Conservation (phyloP, 1,140 invertebrate species). For the Bombus ignitus region DNA sequence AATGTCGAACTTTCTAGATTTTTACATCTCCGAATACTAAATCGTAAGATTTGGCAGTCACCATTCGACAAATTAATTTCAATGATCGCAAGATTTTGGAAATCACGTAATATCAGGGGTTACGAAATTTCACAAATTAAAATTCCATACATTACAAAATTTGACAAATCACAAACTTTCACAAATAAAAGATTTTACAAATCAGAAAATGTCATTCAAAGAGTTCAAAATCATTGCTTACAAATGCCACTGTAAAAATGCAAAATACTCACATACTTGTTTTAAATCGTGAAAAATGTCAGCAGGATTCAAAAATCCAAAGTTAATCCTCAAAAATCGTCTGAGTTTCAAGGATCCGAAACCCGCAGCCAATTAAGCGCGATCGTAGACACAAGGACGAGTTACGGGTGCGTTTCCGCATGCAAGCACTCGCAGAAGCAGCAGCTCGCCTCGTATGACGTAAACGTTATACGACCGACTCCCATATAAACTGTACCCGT, state of each 20-base stretch:
- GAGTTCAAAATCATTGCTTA: too few relatives aligned
- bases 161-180: too few relatives aligned
- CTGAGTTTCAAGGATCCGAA: not conserved
- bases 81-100: not conserved
- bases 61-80: too few relatives aligned
- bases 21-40: not conserved
- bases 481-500: constrained; percentile 48
- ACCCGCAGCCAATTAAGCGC: not conserved
- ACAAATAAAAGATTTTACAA: too few relatives aligned
- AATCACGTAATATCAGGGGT: not conserved
- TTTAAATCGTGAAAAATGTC: too few relatives aligned
- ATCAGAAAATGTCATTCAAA: too few relatives aligned
- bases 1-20: not conserved
- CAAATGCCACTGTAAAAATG: too few relatives aligned
- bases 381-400: not conserved
- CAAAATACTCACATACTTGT: too few relatives aligned
- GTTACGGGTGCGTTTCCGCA: constrained; percentile 3
- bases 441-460: constrained; percentile 32
- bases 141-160: too few relatives aligned
- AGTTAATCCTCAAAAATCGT: not conserved
- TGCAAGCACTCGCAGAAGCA: not conserved
- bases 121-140: too few relatives aligned
- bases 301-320: not conserved
- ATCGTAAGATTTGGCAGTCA: not conserved
- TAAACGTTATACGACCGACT: constrained; percentile 53